Conservation (phyloP, 2,797 vertebrate genomes). For the Potorous gilbertii region DNA sequence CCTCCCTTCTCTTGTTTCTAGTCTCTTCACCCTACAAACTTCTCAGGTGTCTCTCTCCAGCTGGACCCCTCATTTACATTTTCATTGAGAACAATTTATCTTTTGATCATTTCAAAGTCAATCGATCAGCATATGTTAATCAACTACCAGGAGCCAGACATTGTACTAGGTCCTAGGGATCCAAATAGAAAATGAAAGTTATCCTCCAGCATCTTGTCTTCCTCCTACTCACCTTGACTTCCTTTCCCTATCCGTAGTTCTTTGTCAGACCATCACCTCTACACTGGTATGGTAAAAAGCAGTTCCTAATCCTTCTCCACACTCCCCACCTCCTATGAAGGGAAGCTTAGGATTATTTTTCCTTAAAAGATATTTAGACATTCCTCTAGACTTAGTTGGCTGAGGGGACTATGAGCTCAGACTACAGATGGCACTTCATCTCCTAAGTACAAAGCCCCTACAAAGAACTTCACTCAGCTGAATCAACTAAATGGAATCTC, state of each 20-base stretch:
- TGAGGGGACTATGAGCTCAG: background rate
- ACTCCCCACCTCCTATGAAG: background rate
- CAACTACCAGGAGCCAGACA: background rate
- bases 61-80: background rate
- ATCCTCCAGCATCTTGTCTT: background rate
- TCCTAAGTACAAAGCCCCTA: background rate
- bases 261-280: background rate
- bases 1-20: background rate
- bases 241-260: background rate
- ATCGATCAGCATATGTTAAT: background rate
- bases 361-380: background rate
- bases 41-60: background rate
- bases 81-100: background rate
- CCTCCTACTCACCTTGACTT: background rate
- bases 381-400: background rate
- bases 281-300: background rate
- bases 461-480: background rate
- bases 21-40: background rate
- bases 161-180: background rate
- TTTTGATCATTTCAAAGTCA: background rate
- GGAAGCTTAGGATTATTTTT: background rate
- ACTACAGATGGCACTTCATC: background rate
- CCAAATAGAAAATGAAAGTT: background rate
- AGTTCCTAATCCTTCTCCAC: background rate
- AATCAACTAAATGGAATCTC: background rate